Evolutionary conservation across 2,888 invertebrate genomes (phyloP).

Genomic region (Lasioglossum oenotherae): DNA sequence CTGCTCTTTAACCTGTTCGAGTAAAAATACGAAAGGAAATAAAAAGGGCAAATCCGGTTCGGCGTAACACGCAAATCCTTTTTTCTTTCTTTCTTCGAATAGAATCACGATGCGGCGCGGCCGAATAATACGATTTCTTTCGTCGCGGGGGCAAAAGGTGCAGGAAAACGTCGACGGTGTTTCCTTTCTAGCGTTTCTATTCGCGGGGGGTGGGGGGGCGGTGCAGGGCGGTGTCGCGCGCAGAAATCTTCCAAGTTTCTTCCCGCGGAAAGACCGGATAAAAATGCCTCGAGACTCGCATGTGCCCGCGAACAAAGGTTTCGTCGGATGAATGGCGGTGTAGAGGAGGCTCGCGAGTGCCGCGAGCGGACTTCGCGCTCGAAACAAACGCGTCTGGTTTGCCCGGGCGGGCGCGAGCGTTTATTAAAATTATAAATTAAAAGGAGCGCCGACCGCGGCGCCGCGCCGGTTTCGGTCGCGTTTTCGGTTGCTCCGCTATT

Average conservation of each 20-base stretch:
- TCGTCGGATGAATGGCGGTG: neutral
- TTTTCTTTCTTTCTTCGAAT: neutral
- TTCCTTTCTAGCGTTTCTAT: neutral
- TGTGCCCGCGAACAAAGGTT: neutral
- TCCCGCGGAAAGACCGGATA: neutral
- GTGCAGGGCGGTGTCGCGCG: neutral
- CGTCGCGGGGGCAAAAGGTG: neutral
- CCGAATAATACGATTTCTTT: neutral
- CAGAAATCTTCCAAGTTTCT: neutral
- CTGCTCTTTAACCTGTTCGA: constrained; percentile 11
- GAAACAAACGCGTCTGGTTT: constrained; percentile 18
- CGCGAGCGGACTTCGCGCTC: constrained; percentile 1
- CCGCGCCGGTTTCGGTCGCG: constrained; percentile 16
- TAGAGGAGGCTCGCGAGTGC: neutral
- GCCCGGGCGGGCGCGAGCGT: constrained; percentile 1
- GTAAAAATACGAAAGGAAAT: neutral
- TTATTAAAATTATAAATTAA: constrained; percentile 72
- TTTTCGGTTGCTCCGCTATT: constrained; percentile 4
- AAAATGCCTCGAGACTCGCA: neutral
- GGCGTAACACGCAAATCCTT: neutral
- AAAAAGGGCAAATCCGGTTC: neutral
- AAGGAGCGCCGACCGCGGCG: constrained; percentile 17
- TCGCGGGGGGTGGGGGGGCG: neutral
- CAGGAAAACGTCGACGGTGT: neutral
- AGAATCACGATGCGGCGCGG: too few species aligned